A percentile compares a stretch with the other conserved stretches of the same genome.
These are phyloP conservation scores for Lota lota DNA, from an alignment of 2,113 vertebrate genomes.

Conservation along the genomic window DNA sequence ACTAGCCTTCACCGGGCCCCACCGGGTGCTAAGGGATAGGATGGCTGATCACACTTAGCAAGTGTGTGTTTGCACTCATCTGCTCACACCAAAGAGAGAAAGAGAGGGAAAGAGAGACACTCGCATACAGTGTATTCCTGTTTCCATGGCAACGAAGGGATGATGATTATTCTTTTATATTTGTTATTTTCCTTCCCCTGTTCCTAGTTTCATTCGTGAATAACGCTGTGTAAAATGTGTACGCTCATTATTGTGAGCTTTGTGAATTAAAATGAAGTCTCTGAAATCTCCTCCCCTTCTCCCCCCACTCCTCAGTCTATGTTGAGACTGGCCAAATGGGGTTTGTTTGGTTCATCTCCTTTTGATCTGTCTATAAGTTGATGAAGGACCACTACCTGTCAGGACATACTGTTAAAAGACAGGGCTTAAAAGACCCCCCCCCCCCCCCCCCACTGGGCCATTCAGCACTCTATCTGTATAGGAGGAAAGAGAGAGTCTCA, in stretches of 20 bases:
- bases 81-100: slow-evolving; percentile 38
- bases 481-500: slow-evolving; percentile 44
- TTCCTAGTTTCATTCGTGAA: background rate
- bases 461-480: slow-evolving; percentile 41
- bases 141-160: slow-evolving; percentile 70
- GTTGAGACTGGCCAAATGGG: no score
- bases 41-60: slow-evolving; percentile 36
- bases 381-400: slow-evolving; percentile 53
- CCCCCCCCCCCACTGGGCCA: slow-evolving; percentile 51
- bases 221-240: background rate
- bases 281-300: background rate
- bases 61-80: slow-evolving; percentile 52
- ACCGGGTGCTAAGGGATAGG: no score
- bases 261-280: background rate
- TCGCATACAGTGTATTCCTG: slow-evolving; percentile 22
- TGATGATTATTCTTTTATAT: background rate
- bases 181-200: background rate
- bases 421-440: no score
- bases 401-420: no score
- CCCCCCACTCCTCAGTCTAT: background rate
- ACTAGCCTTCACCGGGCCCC: no score
- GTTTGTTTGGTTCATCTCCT: slow-evolving; percentile 25
- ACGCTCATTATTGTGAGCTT: background rate
- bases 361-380: slow-evolving; percentile 48
- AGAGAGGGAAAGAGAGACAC: slow-evolving; percentile 10